Base-by-base conservation (phyloP, 2,113 vertebrate species). In the Otis tarda region DNA sequence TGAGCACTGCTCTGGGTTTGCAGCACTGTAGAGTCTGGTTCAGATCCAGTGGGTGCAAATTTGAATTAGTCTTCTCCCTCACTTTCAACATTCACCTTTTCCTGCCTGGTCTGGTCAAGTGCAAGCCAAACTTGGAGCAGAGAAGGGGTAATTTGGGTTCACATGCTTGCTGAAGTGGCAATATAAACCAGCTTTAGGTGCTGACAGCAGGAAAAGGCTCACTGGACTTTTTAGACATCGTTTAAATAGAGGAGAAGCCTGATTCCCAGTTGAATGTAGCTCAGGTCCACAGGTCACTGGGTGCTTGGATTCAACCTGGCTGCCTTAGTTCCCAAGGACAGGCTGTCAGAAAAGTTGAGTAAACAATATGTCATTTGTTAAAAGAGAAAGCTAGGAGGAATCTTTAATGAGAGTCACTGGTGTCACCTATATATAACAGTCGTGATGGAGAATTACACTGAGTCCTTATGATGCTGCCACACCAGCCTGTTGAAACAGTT, bases 91-190 rank as follows among this genome's bases (percentile, higher is more conserved):
- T 63, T 84, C 81, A 63, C 23, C 7, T 81, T 77, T 89, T 91
- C 5, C 56, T 76, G 27, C 56, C 18, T 74, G 19, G 10, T 78
- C 23, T 75, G 69, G 78, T 53, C 16, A 71, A 75, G 39, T 20
- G 9, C 35, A 82, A 89, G 30, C 28, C 52, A 82, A 33, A 73
- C 4, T 41, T 70, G 61, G 28, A 75, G 49, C 47, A 91, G 37
- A 87, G 31, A 50, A 11, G 11, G 18, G 10, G 3, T 6, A 68
- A 17, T 85, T 87, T 57, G 12, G 28, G 13, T 89, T 87, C 57
- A 63, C 0, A 0, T 33, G 65, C 25, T 81, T 8, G 0, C 35
- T 77, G 60, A 63, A 71, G 31, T 67, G 52, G 19, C 7, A 8
- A 14, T 33, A 35, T 52, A 89, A 87, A 28, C 81, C 65, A 82